These are phyloP conservation scores for Ophiodon elongatus DNA, from an alignment of 2,113 vertebrate species.

Conservation along the genomic window DNA sequence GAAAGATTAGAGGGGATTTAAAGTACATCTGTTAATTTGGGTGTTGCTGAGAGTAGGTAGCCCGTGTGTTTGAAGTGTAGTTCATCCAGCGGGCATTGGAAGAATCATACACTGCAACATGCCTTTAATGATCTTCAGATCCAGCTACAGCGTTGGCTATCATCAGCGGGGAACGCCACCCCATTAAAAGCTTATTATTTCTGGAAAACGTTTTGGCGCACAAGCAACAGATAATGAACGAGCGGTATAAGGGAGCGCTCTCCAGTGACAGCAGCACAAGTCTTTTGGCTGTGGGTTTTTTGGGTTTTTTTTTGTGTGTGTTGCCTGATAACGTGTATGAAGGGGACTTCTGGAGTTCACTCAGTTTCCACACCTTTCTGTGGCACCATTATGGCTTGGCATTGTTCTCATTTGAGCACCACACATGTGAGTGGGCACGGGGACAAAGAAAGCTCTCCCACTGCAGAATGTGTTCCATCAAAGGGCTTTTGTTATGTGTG, in stretches of 20 bases:
- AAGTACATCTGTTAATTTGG: conserved; percentile 75
- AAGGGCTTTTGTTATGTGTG: conserved; percentile 74
- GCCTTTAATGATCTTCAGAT: conserved; percentile 65
- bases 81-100: conserved; percentile 63
- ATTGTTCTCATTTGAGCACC: conserved; percentile 61
- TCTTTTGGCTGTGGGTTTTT: conserved; percentile 25
- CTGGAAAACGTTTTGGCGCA: conserved; percentile 34
- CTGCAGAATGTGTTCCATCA: conserved; percentile 78
- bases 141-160: conserved; percentile 34
- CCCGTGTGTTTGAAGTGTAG: conserved; percentile 60
- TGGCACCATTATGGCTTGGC: conserved; percentile 58
- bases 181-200: conserved; percentile 66
- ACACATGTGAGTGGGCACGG: conserved; percentile 62
- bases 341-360: conserved; percentile 62
- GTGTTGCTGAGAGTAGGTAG: conserved; percentile 53
- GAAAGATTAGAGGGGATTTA: conserved; percentile 73
- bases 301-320: conserved; percentile 17
- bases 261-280: conserved; percentile 31
- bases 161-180: conserved; percentile 50
- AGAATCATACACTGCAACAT: conserved; percentile 36
- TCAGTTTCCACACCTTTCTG: conserved; percentile 68
- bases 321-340: conserved; percentile 24
- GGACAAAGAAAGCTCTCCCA: conserved; percentile 75
- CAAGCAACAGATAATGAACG: conserved; percentile 56
- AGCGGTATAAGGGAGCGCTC: conserved; percentile 18